Base-by-base conservation (phyloP, 1,140 invertebrate species). In the Apis florea region DNA sequence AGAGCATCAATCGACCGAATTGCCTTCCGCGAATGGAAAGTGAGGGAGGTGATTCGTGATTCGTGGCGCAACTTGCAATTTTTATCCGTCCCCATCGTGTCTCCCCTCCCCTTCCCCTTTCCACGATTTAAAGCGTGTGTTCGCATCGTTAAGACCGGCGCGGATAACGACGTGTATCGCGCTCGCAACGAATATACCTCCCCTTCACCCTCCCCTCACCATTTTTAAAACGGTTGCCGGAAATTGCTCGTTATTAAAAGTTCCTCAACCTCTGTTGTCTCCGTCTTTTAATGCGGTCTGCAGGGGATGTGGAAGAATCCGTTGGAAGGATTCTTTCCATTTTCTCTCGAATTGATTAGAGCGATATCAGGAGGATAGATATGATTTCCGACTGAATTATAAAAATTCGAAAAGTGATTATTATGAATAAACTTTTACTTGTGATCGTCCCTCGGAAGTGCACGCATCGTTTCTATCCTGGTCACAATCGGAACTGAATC, bases 221-320 rank as follows among this genome's bases (percentile, higher is more conserved):
- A n/a, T n/a, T 5, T 10, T 8, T 11, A 19, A 51, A 53, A 54
- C 54, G 15, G 8, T 15, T 15, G n/a, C 21, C 51, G 68, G 68
- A 70, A 70, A 70, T 70, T 70, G 47, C 51, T 70, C 49, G 19
- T 67, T 67, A 67, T n/a, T 67, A 47, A n/a, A 67, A 19, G 19
- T 49, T 67, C 15, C 21, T 19, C 54, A 15, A 56, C 15, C 54
- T 6, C 54, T 15, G 19, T 56, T 17, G n/a, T n/a, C 15, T 19
- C 15, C 15, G 6, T 56, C 54, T 8, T 56, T 17, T 56, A 56
- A 56, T 56, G 17, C 54, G 15, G 17, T 56, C 6, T 21, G 3
- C 54, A 15, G 54, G 54, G n/a, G n/a, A n/a, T n/a, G n/a, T 3
- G 31, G 5, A 40, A 40, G 31, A 40, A 40, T 40, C 31, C 31